Percentiles rank a stretch among this genome's conserved stretches.
phyloP scores from a whole-genome alignment of 2,113 vertebrate genomes.

The Pteropus alecto region DNA sequence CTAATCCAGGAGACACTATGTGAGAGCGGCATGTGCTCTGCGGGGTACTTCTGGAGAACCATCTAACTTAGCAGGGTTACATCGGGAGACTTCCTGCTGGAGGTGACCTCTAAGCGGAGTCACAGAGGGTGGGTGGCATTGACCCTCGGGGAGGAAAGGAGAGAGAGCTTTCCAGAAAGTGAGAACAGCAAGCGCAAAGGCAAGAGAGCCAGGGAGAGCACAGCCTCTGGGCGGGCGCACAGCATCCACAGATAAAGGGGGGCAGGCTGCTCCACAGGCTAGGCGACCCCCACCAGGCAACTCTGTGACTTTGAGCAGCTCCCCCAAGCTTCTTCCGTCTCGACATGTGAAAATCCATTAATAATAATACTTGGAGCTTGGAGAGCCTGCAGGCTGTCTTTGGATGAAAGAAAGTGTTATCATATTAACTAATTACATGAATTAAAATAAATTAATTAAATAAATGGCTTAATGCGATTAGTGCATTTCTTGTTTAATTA shows the following conservation, averaged over 20 bases:
- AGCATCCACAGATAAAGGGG: too few species aligned
- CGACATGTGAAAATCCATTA: neutral
- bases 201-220: neutral
- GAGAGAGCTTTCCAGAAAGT: neutral
- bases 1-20: fast-evolving
- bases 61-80: too few species aligned
- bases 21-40: fast-evolving
- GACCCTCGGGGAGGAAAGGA: neutral
- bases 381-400: slow-evolving; percentile 54
- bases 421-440: slow-evolving; percentile 64
- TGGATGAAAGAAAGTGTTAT: slow-evolving; percentile 58
- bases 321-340: neutral
- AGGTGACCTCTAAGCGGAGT: neutral
- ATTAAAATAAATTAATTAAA: slow-evolving; percentile 76
- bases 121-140: neutral
- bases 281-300: neutral
- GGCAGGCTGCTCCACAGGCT: neutral
- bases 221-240: fast-evolving
- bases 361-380: neutral
- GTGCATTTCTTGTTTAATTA: slow-evolving; percentile 65
- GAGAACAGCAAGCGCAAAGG: neutral
- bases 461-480: slow-evolving; percentile 68
- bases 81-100: neutral
- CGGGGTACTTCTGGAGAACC: neutral
- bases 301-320: neutral